These are phyloP conservation scores for Apis dorsata DNA, from an alignment of 1,140 invertebrate species.

Conservation along the genomic window DNA sequence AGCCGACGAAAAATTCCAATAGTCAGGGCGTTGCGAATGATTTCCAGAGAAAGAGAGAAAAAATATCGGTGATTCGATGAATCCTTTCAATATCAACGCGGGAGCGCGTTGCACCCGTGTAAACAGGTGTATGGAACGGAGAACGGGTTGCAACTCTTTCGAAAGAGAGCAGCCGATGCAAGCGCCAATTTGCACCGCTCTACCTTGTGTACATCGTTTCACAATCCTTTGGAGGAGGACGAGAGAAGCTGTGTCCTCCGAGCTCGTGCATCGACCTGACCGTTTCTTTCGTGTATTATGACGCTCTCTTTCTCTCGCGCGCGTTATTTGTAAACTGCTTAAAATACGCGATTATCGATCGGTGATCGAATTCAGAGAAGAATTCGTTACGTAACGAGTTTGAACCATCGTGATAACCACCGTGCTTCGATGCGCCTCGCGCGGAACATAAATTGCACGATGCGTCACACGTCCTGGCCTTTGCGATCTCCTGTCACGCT, in stretches of 20 bases:
- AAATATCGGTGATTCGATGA: slow-evolving; percentile 28
- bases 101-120: slow-evolving; percentile 5
- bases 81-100: slow-evolving; percentile 31
- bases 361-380: neutral
- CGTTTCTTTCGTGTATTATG: neutral
- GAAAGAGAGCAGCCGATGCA: slow-evolving; percentile 35
- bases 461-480: neutral
- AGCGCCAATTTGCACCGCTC: slow-evolving; percentile 21
- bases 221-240: neutral
- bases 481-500: neutral
- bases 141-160: slow-evolving; percentile 22
- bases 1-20: neutral
- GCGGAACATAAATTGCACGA: neutral
- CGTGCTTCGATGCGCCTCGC: neutral
- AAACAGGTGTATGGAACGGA: slow-evolving; percentile 45
- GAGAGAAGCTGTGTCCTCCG: neutral
- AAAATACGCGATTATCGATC: slow-evolving; percentile 1
- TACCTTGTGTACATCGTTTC: neutral
- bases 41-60: neutral
- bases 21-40: too few species aligned
- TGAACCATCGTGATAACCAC: neutral
- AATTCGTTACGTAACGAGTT: neutral
- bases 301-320: too few species aligned
- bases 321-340: neutral
- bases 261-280: neutral